phyloP scores from a whole-genome alignment of 1,140 invertebrate species.

The Drosophila oshimai region DNA sequence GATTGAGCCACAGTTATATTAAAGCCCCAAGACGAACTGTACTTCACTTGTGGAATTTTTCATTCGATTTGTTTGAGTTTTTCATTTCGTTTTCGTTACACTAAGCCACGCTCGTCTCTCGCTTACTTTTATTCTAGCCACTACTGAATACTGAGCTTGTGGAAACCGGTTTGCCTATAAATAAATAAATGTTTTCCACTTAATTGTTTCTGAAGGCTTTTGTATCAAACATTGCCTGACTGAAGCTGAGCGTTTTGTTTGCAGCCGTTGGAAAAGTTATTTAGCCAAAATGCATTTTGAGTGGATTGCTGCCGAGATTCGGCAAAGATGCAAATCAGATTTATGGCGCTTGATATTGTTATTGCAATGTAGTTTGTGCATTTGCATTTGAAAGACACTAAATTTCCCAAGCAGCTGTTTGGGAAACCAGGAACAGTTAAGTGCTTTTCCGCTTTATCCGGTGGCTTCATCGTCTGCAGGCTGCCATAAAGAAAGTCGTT shows the following conservation, averaged over 20 bases:
- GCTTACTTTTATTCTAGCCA: conserved; percentile 43
- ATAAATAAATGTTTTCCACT: conserved; percentile 64
- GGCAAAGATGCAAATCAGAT: conserved; percentile 7
- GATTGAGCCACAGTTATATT: conserved; percentile 8
- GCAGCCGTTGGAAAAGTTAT: conserved; percentile 18
- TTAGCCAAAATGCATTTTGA: conserved; percentile 6
- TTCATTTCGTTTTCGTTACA: conserved; percentile 42
- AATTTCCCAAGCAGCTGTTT: conserved; percentile 35
- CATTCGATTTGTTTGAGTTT: conserved; percentile 38
- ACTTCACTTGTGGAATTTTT: conserved; percentile 20
- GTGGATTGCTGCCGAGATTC: background rate
- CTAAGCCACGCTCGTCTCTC: conserved; percentile 23
- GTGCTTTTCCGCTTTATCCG: conserved; percentile 37
- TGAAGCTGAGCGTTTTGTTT: background rate
- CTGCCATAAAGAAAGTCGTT: conserved; percentile 39
- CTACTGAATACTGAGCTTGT: conserved; percentile 22
- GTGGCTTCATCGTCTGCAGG: conserved; percentile 17
- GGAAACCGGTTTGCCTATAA: conserved; percentile 64
- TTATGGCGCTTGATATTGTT: conserved; percentile 18
- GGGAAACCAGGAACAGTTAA: conserved; percentile 16
- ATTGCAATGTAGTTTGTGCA: conserved; percentile 19
- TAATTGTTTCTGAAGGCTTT: conserved; percentile 59
- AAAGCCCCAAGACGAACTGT: conserved; percentile 18
- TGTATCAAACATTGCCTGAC: conserved; percentile 29
- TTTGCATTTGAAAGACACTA: conserved; percentile 45